phyloP scores from a whole-genome alignment of 2,797 vertebrate genomes.

The Paratrypauchen microcephalus region DNA sequence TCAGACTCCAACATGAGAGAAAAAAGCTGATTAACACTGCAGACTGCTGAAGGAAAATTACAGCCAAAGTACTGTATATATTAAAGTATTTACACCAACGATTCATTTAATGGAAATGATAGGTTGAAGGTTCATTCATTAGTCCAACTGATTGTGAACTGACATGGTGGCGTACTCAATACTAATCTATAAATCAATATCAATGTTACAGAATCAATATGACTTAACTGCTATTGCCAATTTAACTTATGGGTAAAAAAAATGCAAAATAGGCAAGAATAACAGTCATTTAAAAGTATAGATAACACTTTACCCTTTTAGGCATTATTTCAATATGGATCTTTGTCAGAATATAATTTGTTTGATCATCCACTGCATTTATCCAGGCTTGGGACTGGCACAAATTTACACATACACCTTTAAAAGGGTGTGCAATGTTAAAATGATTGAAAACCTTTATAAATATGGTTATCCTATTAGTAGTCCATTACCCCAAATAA shows the following conservation, averaged over 20 bases:
- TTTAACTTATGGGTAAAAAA: too few species aligned
- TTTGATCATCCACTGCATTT: not conserved
- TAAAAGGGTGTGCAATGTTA: not conserved
- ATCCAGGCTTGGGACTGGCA: not conserved
- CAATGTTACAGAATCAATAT: not conserved
- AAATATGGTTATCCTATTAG: too few species aligned
- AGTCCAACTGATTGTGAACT: not conserved
- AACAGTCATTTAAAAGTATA: not conserved
- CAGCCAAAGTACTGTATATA: slow-evolving; percentile 8
- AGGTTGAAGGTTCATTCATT: not conserved
- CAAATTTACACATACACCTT: not conserved
- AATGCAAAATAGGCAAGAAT: too few species aligned
- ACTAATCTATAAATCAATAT: not conserved
- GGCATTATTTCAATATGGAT: not conserved
- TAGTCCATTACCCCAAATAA: not conserved
- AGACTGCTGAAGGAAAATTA: slow-evolving; percentile 30
- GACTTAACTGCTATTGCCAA: too few species aligned
- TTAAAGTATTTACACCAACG: not conserved
- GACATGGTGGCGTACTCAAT: not conserved
- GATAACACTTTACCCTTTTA: not conserved
- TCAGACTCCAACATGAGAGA: slow-evolving; percentile 46
- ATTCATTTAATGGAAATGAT: not conserved
- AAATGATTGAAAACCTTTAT: too few species aligned
- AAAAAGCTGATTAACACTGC: slow-evolving; percentile 56
- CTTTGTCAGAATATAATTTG: not conserved